A percentile compares a stretch with the other conserved stretches of the same genome.
These are phyloP conservation scores for Oenanthe melanoleuca DNA, from an alignment of 2,113 vertebrate genomes.

Conservation along the genomic window DNA sequence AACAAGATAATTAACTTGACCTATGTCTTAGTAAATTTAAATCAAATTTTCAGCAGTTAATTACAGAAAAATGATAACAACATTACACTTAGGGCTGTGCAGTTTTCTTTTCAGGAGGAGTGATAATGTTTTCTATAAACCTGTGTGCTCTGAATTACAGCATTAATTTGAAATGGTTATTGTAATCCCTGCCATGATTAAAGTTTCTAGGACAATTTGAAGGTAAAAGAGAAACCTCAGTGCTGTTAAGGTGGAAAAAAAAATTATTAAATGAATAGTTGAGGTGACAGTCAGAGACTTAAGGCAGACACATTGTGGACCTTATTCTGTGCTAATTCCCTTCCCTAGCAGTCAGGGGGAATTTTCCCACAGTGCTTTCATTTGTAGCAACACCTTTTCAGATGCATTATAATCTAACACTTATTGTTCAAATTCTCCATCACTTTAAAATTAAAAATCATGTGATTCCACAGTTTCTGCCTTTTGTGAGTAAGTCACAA, in stretches of 20 bases:
- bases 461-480: background rate
- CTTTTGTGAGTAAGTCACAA: background rate
- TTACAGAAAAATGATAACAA: background rate
- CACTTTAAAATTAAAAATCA: background rate
- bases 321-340: background rate
- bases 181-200: background rate
- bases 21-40: background rate
- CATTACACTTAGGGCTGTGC: background rate
- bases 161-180: constrained; percentile 30
- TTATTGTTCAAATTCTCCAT: background rate
- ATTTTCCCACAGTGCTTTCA: background rate
- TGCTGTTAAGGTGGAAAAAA: background rate
- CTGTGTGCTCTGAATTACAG: background rate
- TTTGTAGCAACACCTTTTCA: background rate
- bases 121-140: background rate
- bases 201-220: constrained; percentile 11
- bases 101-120: constrained; percentile 20
- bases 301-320: background rate
- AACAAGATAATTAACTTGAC: constrained; percentile 59
- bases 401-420: background rate
- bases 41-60: constrained; percentile 36
- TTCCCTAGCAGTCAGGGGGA: background rate
- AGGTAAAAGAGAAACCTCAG: background rate
- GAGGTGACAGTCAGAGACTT: background rate
- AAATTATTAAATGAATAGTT: background rate